Conservation (phyloP, 2,888 invertebrate species). For the Drosophila bunnanda region DNA sequence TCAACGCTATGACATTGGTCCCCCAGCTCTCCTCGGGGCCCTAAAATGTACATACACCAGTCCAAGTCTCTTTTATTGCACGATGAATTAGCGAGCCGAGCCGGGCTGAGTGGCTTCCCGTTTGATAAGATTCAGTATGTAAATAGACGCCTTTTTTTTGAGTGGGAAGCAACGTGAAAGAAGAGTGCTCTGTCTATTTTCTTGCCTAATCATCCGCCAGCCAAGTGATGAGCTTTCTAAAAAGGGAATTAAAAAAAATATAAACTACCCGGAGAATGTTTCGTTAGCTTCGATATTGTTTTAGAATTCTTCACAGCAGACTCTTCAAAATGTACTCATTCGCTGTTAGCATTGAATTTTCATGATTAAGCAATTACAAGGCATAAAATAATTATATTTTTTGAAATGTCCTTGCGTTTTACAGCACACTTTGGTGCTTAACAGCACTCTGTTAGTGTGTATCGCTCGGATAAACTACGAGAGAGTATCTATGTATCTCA, state of each 20-base stretch:
- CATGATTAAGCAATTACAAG: neutral
- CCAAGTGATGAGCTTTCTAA: neutral
- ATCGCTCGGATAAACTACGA: neutral
- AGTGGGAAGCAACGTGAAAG: constrained; percentile 1
- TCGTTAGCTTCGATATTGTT: constrained; percentile 5
- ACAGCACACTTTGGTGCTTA: neutral
- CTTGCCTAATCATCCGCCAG: constrained; percentile 2
- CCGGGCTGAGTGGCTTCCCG: constrained; percentile 25
- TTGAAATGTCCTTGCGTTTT: neutral
- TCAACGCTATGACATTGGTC: constrained; percentile 57
- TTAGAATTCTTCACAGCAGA: neutral
- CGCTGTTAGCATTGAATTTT: neutral
- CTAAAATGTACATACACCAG: neutral
- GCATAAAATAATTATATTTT: neutral
- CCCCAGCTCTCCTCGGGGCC: constrained; percentile 20
- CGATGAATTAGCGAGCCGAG: constrained; percentile 16
- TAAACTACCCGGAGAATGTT: neutral
- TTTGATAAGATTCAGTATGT: constrained; percentile 49
- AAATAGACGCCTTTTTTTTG: constrained; percentile 33
- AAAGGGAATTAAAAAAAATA: neutral
- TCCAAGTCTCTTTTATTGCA: constrained; percentile 32
- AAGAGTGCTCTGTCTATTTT: constrained; percentile 4
- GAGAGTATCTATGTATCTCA: neutral
- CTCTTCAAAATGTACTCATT: neutral
- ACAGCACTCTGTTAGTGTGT: neutral